Conservation (phyloP, 1,140 invertebrate species). For the Drosophila dunni region DNA sequence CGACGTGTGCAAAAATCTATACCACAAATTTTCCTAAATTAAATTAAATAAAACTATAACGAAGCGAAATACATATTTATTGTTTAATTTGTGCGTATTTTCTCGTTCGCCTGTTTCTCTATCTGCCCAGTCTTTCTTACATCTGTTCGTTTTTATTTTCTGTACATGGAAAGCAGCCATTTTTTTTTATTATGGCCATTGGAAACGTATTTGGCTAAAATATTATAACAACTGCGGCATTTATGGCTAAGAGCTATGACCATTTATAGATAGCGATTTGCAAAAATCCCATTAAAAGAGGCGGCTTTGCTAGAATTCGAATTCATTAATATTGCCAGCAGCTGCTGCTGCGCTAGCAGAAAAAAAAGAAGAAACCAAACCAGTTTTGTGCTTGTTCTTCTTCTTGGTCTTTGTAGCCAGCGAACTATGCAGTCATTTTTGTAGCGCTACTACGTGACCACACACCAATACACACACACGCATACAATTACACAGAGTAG, state of each 20-base stretch:
- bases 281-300: conserved; percentile 67
- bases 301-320: conserved; percentile 62
- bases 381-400: conserved; percentile 52
- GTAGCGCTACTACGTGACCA: conserved; percentile 73
- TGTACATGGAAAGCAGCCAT: conserved; percentile 30
- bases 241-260: conserved; percentile 52
- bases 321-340: conserved; percentile 57
- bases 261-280: conserved; percentile 49
- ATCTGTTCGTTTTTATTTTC: conserved; percentile 7
- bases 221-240: conserved; percentile 45
- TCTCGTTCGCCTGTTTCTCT: conserved; percentile 2
- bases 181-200: conserved; percentile 22
- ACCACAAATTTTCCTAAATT: conserved; percentile 10
- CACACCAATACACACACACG: conserved; percentile 41
- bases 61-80: conserved; percentile 28
- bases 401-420: conserved; percentile 40
- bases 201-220: conserved; percentile 52
- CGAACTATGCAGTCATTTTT: conserved; percentile 66
- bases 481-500: conserved; percentile 14
- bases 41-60: conserved; percentile 22
- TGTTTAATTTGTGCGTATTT: conserved; percentile 43
- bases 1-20: conserved; percentile 50
- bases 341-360: conserved; percentile 21
- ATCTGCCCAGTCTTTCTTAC: background rate
- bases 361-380: conserved; percentile 57